phyloP scores from a whole-genome alignment of 2,888 invertebrate species.

The Oasisia sp. region DNA sequence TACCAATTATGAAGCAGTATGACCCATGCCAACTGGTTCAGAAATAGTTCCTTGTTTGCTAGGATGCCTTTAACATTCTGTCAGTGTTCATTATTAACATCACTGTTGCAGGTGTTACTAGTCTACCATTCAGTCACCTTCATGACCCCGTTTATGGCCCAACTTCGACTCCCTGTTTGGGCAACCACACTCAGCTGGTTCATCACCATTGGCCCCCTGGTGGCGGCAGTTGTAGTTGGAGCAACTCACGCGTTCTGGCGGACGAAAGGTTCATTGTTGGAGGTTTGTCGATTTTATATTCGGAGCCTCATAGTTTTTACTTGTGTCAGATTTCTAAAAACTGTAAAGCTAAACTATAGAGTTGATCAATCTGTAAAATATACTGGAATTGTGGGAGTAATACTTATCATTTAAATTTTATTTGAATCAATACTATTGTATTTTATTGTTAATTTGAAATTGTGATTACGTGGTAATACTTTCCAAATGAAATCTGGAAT shows the following conservation, averaged over 20 bases:
- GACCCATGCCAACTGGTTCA: too few species aligned
- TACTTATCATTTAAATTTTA: too few species aligned
- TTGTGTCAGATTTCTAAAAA: neutral
- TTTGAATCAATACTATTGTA: too few species aligned
- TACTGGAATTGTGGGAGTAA: too few species aligned
- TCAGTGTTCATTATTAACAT: neutral
- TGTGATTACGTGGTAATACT: too few species aligned
- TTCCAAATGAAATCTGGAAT: too few species aligned
- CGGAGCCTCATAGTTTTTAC: neutral
- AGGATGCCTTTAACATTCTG: too few species aligned
- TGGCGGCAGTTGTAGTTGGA: neutral
- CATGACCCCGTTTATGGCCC: neutral
- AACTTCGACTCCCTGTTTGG: neutral
- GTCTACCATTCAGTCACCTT: neutral
- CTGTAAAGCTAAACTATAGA: too few species aligned
- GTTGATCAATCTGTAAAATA: too few species aligned
- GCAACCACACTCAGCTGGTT: neutral
- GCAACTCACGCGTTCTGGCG: neutral
- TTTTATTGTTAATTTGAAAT: too few species aligned
- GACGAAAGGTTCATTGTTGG: neutral
- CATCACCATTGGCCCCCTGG: neutral
- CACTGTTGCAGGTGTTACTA: neutral
- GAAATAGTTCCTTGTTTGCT: too few species aligned
- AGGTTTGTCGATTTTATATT: neutral
- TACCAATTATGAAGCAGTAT: too few species aligned